phyloP scores from a whole-genome alignment of 1,140 invertebrate species.

The Drosophila repleta region DNA sequence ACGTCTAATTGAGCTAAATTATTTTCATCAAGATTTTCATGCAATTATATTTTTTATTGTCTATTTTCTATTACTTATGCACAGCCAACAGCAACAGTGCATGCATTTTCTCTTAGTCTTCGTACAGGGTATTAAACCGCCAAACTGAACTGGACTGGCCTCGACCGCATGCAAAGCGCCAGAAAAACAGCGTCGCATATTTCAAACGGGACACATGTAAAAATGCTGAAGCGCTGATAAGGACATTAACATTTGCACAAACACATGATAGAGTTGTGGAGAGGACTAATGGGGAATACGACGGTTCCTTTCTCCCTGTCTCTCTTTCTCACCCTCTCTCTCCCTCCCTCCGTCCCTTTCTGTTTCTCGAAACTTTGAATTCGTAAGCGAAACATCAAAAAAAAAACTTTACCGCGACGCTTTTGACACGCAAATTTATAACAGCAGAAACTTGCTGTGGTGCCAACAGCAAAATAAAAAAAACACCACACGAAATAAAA shows the following conservation, averaged over 20 bases:
- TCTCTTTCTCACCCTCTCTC: too few species aligned
- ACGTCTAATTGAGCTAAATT: too few species aligned
- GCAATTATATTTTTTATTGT: too few species aligned
- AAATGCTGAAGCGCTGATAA: conserved; percentile 80
- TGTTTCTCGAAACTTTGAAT: conserved; percentile 28
- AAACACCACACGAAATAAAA: conserved; percentile 11
- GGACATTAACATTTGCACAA: conserved; percentile 78
- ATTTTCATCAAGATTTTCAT: too few species aligned
- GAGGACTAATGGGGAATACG: not conserved
- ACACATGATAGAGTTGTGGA: conserved; percentile 10
- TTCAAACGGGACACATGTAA: conserved; percentile 81
- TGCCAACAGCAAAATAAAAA: conserved; percentile 29
- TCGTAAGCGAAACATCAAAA: conserved; percentile 75
- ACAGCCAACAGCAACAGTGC: too few species aligned
- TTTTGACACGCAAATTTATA: conserved; percentile 82
- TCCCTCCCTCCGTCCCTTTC: too few species aligned
- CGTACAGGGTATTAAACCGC: conserved; percentile 24
- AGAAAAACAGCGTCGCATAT: conserved; percentile 77
- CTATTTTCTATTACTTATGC: too few species aligned
- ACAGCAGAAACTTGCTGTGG: conserved; percentile 71
- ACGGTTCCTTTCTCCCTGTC: too few species aligned
- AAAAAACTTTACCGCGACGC: conserved; percentile 70
- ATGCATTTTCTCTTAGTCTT: not conserved
- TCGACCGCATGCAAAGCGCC: conserved; percentile 71
- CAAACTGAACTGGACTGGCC: conserved; percentile 29